Conservation (phyloP, 2,888 invertebrate species). For the Plebejus anna region DNA sequence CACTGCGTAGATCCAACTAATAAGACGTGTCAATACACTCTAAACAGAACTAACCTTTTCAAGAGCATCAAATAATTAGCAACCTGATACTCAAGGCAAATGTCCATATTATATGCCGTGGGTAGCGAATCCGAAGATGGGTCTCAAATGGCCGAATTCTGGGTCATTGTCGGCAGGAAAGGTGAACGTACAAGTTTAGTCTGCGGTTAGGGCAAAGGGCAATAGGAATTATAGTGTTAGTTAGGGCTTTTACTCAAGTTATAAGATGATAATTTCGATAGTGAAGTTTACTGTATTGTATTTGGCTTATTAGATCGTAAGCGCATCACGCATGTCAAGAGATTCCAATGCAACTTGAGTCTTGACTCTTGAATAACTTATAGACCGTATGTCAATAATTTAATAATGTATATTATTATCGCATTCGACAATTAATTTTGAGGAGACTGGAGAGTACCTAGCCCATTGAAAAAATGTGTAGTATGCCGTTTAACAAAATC, state of each 20-base stretch:
- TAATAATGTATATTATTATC: no score
- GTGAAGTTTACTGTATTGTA: not conserved
- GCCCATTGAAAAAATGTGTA: no score
- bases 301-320: no score
- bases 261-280: not conserved
- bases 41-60: conserved; percentile 1
- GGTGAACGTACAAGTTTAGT: conserved; percentile 17
- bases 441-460: no score
- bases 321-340: no score
- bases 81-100: not conserved
- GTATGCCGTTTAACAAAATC: no score
- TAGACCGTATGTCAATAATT: no score
- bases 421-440: no score
- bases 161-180: conserved; percentile 20
- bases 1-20: no score
- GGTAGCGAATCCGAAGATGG: conserved; percentile 12
- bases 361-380: no score
- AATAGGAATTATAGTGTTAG: not conserved
- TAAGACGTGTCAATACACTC: not conserved
- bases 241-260: not conserved
- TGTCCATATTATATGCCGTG: not conserved
- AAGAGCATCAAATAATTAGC: not conserved
- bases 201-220: not conserved
- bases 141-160: conserved; percentile 19
- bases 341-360: no score